These are phyloP conservation scores for Nannoperca obscura DNA, from an alignment of 2,797 vertebrate genomes.

Conservation along the genomic window DNA sequence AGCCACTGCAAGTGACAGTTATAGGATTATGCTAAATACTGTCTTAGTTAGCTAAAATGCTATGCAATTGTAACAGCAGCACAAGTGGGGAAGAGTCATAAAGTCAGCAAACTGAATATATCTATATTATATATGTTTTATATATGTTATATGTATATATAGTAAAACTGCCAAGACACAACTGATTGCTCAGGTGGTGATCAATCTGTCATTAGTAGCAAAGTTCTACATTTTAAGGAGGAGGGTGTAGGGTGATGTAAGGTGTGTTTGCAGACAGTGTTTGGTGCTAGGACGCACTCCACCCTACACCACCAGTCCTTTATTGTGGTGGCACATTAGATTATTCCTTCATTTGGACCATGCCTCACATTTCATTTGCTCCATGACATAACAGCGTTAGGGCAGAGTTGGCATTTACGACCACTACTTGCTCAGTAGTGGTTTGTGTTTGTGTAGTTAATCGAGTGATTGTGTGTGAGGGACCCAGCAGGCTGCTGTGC, in stretches of 20 bases:
- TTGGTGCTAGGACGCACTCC: conserved; percentile 36
- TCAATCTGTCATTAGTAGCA: neutral
- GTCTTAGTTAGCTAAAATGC: neutral
- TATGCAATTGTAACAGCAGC: neutral
- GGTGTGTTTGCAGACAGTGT: conserved; percentile 19
- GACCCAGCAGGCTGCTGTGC: conserved; percentile 53
- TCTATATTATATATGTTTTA: too few relatives aligned
- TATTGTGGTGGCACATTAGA: conserved; percentile 48
- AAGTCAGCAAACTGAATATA: neutral
- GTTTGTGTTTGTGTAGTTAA: conserved; percentile 74
- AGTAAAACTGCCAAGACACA: neutral
- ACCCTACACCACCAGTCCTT: conserved; percentile 36
- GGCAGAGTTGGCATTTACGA: conserved; percentile 36
- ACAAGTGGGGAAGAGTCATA: neutral
- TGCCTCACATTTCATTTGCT: conserved; percentile 58
- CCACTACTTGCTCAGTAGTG: conserved; percentile 58
- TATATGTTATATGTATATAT: too few relatives aligned
- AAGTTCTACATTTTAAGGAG: neutral
- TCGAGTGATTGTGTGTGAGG: conserved; percentile 70
- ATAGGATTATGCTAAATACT: conserved; percentile 1
- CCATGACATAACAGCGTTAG: conserved; percentile 50
- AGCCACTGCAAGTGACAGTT: neutral
- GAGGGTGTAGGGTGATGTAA: conserved; percentile 3
- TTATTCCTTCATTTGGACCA: conserved; percentile 56
- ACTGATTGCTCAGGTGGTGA: neutral